Base-by-base conservation (phyloP, 2,797 vertebrate species). In the Thalassophryne amazonica region DNA sequence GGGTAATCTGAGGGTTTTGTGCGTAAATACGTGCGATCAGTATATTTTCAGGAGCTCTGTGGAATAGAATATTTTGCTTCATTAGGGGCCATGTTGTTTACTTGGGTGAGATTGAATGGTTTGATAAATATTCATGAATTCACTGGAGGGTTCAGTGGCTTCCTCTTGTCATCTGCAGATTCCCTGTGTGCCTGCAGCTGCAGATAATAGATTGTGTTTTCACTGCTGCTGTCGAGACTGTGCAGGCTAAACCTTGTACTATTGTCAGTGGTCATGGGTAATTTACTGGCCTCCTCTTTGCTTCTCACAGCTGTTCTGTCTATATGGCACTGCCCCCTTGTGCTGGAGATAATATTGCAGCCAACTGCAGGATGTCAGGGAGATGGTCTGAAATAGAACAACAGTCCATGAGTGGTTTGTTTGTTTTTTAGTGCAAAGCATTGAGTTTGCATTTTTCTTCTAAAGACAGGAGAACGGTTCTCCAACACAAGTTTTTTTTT, bases 251-350 rank as follows among this genome's bases (percentile, higher is more conserved):
- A 86, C 76, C 81, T 81, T 83, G 81, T 81, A 80, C 74, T 75
- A 73, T 80, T 86, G 85, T 86, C 80, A 86, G 14, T 77, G 78
- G 76, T 85, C 83, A 82, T 84, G 83, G 83, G 83, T 88, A 76
- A 85, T 86, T 84, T 84, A 83, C 82, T 76, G 73, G 76, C 70
- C 80, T 87, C 69, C 64, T 64, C 72, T 57, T 40, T 75, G 72
- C 48, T 50, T 30, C 60, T 71, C 40, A 66, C 72, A 69, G 77
- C 72, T 76, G 72, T 57, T 70, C 64, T 27, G 49, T 84, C 69
- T 83, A 78, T 69, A 73, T 77, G 74, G 63, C 73, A 85, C 83
- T 88, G 88, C 89, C 88, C 87, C 80, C 88, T 88, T 84, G 86
- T 90, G 88, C 60, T 66, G 36, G 59, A 86, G 77, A 80, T 71